A percentile compares a stretch with the other conserved stretches of the same genome.
These are phyloP conservation scores for Thalassoma bifasciatum DNA, from an alignment of 2,113 vertebrate genomes.

Conservation along the genomic window DNA sequence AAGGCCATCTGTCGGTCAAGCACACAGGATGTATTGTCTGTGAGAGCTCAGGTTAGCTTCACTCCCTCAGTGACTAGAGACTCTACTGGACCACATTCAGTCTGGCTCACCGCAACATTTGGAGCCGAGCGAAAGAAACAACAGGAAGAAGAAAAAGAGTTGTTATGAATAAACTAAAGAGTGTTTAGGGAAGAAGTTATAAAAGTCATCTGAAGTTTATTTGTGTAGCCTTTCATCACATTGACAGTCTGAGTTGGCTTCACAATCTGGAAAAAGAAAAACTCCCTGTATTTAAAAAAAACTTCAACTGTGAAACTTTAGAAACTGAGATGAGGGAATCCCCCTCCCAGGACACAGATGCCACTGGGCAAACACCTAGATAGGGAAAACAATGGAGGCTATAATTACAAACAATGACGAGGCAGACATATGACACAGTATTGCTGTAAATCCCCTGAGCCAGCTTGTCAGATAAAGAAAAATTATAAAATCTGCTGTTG, in stretches of 20 bases:
- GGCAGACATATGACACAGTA: neutral
- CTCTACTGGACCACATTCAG: constrained; percentile 35
- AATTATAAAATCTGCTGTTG: neutral
- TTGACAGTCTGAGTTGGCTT: constrained; percentile 17
- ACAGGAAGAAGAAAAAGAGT: constrained; percentile 10
- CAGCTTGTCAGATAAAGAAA: neutral
- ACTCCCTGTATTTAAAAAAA: neutral
- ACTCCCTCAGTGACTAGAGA: constrained; percentile 24
- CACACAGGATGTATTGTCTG: constrained; percentile 61
- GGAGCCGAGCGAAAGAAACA: neutral
- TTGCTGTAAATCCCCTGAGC: neutral
- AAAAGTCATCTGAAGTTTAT: constrained; percentile 28
- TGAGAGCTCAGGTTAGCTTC: constrained; percentile 28
- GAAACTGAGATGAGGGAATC: constrained; percentile 6
- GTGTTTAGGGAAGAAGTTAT: neutral
- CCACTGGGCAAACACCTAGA: constrained; percentile 5
- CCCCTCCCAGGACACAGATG: constrained; percentile 14
- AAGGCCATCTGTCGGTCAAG: constrained; percentile 58
- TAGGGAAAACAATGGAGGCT: constrained; percentile 12
- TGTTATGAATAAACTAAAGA: constrained; percentile 8
- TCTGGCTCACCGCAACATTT: constrained; percentile 3
- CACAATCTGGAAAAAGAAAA: constrained; percentile 17
- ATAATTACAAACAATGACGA: neutral
- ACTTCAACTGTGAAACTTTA: neutral
- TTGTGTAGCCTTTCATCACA: constrained; percentile 32